phyloP scores from a whole-genome alignment of 2,888 invertebrate genomes.

The Chrysodeixis includens region DNA sequence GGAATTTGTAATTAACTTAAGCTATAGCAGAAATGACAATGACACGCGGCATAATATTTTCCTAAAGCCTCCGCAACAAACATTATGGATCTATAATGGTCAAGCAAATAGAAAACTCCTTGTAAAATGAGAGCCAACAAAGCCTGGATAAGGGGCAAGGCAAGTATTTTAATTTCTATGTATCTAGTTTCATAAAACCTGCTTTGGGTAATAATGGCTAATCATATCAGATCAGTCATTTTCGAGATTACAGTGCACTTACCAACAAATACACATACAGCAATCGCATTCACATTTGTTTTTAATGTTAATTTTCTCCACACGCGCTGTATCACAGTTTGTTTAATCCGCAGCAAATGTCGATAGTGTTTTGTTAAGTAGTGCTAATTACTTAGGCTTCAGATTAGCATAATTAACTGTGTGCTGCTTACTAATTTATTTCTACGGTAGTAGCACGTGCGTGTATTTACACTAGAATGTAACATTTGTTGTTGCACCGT shows the following conservation, averaged over 20 bases:
- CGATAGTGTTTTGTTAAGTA: constrained; percentile 27
- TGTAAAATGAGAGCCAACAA: no score
- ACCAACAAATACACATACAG: neutral
- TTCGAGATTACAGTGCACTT: no score
- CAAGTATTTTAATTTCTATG: no score
- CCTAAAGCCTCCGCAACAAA: no score
- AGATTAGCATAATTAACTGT: constrained; percentile 28
- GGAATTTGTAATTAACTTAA: neutral
- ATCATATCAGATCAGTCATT: neutral
- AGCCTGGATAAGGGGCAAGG: no score
- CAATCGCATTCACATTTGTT: neutral
- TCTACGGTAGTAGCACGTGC: constrained; percentile 4
- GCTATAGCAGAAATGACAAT: no score
- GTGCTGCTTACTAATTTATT: constrained; percentile 24
- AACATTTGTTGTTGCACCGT: neutral
- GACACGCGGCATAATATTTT: no score
- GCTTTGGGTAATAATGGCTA: no score
- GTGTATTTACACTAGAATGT: neutral
- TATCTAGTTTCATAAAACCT: no score
- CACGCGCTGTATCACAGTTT: neutral
- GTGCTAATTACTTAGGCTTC: constrained; percentile 27
- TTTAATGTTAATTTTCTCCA: constrained; percentile 1
- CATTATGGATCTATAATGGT: no score
- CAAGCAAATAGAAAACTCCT: no score
- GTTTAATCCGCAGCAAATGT: constrained; percentile 13